Evolutionary conservation across 2,797 vertebrate genomes (phyloP).

Genomic region (Crocidura indochinensis): DNA sequence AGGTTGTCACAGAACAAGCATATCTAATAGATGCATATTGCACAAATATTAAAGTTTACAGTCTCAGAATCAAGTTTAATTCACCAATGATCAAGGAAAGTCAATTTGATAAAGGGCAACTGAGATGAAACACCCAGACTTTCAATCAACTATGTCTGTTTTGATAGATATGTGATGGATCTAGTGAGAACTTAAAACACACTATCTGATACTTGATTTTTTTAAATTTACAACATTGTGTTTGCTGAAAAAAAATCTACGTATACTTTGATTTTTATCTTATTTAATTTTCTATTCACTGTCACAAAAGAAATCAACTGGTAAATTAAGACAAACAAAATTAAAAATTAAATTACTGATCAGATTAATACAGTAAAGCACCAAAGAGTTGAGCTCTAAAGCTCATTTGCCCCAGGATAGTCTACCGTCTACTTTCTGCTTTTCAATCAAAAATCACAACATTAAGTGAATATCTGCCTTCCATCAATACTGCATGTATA

Average conservation of each 20-base stretch:
- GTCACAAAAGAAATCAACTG: constrained; percentile 39
- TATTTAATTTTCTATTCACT: constrained; percentile 57
- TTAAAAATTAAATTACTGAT: constrained; percentile 39
- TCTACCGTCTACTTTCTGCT: neutral
- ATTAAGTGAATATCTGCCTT: neutral
- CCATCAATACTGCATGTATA: neutral
- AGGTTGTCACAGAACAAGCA: neutral
- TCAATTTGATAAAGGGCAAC: neutral
- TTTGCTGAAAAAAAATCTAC: neutral
- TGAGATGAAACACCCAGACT: neutral
- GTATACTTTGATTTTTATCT: constrained; percentile 55
- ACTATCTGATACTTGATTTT: neutral
- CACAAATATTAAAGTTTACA: neutral
- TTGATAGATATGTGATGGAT: neutral
- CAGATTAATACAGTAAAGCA: neutral
- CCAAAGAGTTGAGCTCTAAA: neutral
- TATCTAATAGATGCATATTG: neutral
- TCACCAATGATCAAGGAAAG: neutral
- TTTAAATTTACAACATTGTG: neutral
- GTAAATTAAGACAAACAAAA: constrained; percentile 30
- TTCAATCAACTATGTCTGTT: neutral
- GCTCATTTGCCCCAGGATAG: neutral
- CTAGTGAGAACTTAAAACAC: neutral
- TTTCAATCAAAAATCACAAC: neutral
- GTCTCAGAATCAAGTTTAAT: neutral